phyloP scores from a whole-genome alignment of 37 sponge, comb jelly and placozoan species.

The Hexactinellida sp. region DNA sequence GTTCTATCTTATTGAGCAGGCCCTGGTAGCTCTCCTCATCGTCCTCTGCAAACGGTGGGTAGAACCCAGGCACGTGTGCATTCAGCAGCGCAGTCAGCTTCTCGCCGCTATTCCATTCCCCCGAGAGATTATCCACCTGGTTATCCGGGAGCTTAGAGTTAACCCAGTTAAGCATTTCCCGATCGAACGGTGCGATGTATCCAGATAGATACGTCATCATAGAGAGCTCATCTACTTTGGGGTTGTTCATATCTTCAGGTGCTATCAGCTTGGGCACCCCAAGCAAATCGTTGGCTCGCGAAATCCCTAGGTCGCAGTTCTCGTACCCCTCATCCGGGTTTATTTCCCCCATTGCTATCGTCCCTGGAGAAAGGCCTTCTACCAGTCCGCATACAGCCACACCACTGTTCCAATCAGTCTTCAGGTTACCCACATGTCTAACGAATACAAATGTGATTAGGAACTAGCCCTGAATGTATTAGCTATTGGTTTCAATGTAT shows the following conservation, averaged over 20 bases:
- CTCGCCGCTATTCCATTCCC: slow-evolving; percentile 71
- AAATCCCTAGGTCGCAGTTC: neutral
- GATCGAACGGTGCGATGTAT: slow-evolving; percentile 19
- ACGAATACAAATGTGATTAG: too few relatives aligned
- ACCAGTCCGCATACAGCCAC: slow-evolving; percentile 16
- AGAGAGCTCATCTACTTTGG: slow-evolving; percentile 20
- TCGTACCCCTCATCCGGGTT: slow-evolving; percentile 8
- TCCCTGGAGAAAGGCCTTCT: slow-evolving; percentile 20
- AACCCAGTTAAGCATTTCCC: slow-evolving; percentile 79
- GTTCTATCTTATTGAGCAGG: neutral
- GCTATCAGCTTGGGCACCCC: slow-evolving; percentile 27
- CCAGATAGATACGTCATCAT: slow-evolving; percentile 20
- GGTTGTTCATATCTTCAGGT: slow-evolving; percentile 17
- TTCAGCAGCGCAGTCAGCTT: slow-evolving; percentile 18
- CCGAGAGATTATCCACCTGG: slow-evolving; percentile 49
- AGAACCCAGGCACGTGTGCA: neutral
- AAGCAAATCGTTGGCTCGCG: slow-evolving; percentile 21
- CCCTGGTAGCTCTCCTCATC: neutral
- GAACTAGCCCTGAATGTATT: too few relatives aligned
- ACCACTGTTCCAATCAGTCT: slow-evolving; percentile 20
- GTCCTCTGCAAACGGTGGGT: neutral
- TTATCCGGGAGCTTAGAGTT: slow-evolving; percentile 54
- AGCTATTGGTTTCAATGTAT: too few relatives aligned
- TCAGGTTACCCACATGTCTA: neutral
- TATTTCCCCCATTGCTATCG: neutral